Evolutionary conservation across 2,888 invertebrate genomes (phyloP).

Genomic region (Lithosia quadra): DNA sequence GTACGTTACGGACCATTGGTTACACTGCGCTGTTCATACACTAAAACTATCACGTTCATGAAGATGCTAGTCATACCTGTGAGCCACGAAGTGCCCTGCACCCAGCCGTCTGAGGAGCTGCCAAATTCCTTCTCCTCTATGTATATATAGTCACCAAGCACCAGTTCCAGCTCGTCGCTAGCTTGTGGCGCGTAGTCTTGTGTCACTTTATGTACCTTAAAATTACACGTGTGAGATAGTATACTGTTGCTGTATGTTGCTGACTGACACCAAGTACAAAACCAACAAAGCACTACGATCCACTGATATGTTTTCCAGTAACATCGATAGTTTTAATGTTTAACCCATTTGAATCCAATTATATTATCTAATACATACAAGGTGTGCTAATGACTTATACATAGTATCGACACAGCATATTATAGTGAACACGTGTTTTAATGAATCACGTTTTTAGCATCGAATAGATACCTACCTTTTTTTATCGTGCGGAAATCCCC

Average conservation of each 20-base stretch:
- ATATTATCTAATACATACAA: background rate
- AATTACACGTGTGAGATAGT: background rate
- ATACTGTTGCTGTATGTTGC: background rate
- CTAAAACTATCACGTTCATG: too few species aligned
- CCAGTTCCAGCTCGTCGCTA: conserved; percentile 94
- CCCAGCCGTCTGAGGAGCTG: conserved; percentile 94
- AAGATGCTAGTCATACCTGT: conserved; percentile 83
- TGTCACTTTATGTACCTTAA: conserved; percentile 91
- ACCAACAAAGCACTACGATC: background rate
- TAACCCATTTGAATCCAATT: background rate
- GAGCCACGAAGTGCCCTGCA: conserved; percentile 93
- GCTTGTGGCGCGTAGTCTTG: conserved; percentile 92
- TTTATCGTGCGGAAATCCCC: background rate
- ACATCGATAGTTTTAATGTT: background rate
- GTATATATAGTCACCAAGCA: conserved; percentile 95
- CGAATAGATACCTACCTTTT: background rate
- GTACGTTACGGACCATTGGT: background rate
- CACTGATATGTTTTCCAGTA: background rate
- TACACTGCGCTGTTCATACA: too few species aligned
- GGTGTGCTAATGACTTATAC: background rate
- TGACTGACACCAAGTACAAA: background rate
- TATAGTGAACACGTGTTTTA: background rate
- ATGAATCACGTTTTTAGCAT: conserved; percentile 1
- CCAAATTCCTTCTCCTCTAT: conserved; percentile 91
- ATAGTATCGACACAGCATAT: background rate